A percentile compares a stretch with the other conserved stretches of the same genome.
Conservation (phyloP, 2,797 vertebrate genomes). For the Pangasius djambal region DNA sequence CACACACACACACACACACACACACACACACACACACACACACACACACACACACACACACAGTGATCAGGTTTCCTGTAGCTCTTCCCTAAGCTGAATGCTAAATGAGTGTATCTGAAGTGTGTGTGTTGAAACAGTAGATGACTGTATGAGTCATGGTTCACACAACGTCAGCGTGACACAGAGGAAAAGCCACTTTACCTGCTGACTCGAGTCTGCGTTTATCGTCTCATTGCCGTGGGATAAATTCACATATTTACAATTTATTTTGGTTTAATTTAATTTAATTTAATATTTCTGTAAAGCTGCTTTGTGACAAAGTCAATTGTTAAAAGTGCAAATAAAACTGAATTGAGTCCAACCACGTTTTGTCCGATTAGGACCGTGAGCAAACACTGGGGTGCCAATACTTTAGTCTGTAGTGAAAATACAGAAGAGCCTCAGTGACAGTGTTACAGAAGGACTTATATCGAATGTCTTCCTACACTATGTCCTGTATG, state of each 20-base stretch:
- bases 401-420: neutral
- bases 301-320: too few relatives aligned
- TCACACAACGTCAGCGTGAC: neutral
- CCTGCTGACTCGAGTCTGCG: neutral
- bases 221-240: neutral
- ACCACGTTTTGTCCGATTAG: neutral
- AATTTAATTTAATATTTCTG: too few relatives aligned
- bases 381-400: neutral
- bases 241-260: too few relatives aligned
- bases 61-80: neutral
- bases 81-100: neutral
- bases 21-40: constrained; percentile 7
- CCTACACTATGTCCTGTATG: neutral
- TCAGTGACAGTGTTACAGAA: too few relatives aligned
- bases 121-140: neutral
- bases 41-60: neutral
- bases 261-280: too few relatives aligned
- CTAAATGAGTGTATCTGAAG: neutral
- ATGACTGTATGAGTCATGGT: neutral
- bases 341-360: neutral
- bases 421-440: too few relatives aligned
- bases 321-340: too few relatives aligned
- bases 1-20: neutral
- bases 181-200: too few relatives aligned
- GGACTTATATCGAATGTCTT: too few relatives aligned